Evolutionary conservation across 2,888 invertebrate species (phyloP).

Genomic region (Eristalis tenax): DNA sequence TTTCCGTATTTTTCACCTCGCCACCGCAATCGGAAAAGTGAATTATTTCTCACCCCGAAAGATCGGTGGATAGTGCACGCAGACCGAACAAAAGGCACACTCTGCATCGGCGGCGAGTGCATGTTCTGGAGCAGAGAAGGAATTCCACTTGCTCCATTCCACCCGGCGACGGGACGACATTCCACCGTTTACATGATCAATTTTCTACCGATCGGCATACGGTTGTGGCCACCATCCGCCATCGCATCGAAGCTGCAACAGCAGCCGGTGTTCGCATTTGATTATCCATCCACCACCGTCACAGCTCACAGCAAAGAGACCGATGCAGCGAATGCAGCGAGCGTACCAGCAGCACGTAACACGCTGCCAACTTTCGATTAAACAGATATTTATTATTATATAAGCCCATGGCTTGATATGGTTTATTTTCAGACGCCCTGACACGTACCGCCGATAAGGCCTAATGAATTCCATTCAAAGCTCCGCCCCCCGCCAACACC

Average conservation of each 20-base stretch:
- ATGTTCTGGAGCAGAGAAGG: constrained; percentile 18
- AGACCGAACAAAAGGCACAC: neutral
- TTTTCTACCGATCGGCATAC: constrained; percentile 44
- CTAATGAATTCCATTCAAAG: constrained; percentile 59
- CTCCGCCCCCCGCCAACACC: constrained; percentile 17
- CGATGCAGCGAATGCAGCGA: constrained; percentile 21
- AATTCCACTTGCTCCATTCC: constrained; percentile 61
- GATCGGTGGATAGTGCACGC: neutral
- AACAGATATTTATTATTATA: constrained; percentile 63
- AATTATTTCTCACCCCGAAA: constrained; percentile 4
- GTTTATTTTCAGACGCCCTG: constrained; percentile 3
- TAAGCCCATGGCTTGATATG: constrained; percentile 26
- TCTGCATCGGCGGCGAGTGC: neutral
- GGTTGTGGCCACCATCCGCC: neutral
- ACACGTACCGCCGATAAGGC: constrained; percentile 43
- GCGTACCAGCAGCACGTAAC: constrained; percentile 63
- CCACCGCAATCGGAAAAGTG: constrained; percentile 11
- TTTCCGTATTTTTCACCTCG: neutral
- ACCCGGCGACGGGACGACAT: constrained; percentile 53
- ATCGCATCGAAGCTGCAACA: constrained; percentile 3
- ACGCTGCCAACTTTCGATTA: constrained; percentile 68
- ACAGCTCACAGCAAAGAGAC: neutral
- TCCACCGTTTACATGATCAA: constrained; percentile 67
- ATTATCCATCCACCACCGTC: constrained; percentile 32
- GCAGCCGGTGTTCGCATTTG: constrained; percentile 57